Evolutionary conservation across 2,888 invertebrate species (phyloP).

Genomic region (Conchocele bisecta): DNA sequence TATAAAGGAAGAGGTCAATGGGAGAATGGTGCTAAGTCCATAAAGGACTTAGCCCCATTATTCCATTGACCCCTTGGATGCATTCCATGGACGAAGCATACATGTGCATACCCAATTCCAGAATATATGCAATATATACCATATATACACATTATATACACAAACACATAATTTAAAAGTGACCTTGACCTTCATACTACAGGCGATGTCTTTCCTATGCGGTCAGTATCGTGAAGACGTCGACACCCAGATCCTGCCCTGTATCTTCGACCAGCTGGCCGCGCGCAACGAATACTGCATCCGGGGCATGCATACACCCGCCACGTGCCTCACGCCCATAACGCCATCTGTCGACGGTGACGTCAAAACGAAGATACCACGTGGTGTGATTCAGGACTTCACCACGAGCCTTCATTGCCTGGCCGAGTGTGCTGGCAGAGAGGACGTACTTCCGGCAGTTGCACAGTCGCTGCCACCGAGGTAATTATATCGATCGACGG

Average conservation of each 20-base stretch:
- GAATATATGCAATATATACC: too few relatives aligned
- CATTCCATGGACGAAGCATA: too few relatives aligned
- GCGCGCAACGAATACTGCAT: slow-evolving; percentile 60
- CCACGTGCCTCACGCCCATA: slow-evolving; percentile 26
- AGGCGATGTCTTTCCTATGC: slow-evolving; percentile 68
- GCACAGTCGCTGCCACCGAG: slow-evolving; percentile 66
- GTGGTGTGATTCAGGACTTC: slow-evolving; percentile 64
- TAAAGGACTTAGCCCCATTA: too few relatives aligned
- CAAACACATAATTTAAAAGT: too few relatives aligned
- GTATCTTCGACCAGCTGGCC: slow-evolving; percentile 64
- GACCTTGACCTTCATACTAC: too few relatives aligned
- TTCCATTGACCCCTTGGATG: too few relatives aligned
- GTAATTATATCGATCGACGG: too few relatives aligned
- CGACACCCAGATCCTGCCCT: slow-evolving; percentile 58
- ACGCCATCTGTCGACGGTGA: slow-evolving; percentile 31
- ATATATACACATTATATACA: too few relatives aligned
- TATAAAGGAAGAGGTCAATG: too few relatives aligned
- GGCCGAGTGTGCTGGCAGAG: slow-evolving; percentile 63
- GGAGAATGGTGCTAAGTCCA: too few relatives aligned
- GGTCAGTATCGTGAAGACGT: slow-evolving; percentile 67
- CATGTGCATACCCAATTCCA: too few relatives aligned
- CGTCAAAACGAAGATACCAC: slow-evolving; percentile 45
- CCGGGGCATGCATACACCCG: slow-evolving; percentile 53
- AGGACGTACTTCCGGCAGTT: slow-evolving; percentile 61
- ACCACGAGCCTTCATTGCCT: slow-evolving; percentile 70